A percentile compares a stretch with the other conserved stretches of the same genome.
Conservation (phyloP, 1,140 invertebrate species). For the Temnothorax longispinosus region DNA sequence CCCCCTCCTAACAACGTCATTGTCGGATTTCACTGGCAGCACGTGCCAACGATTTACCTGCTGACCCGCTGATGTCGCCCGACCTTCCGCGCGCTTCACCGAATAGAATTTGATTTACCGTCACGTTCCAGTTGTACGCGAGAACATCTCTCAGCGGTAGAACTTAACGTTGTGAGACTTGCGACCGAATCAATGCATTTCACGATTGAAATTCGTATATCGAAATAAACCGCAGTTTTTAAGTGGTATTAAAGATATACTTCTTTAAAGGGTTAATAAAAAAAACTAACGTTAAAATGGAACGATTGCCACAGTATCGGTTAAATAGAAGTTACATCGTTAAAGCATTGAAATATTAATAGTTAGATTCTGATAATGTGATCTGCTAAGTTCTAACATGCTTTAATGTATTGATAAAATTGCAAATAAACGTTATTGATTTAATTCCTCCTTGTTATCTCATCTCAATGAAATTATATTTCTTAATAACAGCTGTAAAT, state of each 20-base stretch:
- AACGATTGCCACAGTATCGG: neutral
- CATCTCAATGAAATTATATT: neutral
- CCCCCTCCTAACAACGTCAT: conserved; percentile 60
- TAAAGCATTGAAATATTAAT: neutral
- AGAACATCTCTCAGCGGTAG: neutral
- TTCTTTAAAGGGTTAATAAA: neutral
- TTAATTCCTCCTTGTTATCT: neutral
- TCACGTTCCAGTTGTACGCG: conserved; percentile 18
- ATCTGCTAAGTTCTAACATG: neutral
- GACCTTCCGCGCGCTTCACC: conserved; percentile 23
- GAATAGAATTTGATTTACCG: conserved; percentile 48
- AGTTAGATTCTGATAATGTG: neutral
- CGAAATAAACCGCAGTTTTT: neutral
- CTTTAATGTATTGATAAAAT: neutral
- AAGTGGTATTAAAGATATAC: neutral
- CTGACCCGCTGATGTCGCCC: conserved; percentile 23
- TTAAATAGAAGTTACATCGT: neutral
- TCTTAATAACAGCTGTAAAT: neutral
- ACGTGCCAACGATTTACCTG: conserved; percentile 67
- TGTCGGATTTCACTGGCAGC: conserved; percentile 50
- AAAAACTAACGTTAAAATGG: neutral
- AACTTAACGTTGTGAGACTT: neutral
- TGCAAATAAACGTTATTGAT: neutral
- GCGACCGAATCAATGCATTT: neutral
- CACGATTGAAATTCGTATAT: neutral